phyloP scores from a whole-genome alignment of 2,797 vertebrate genomes.

The Aplochiton taeniatus region DNA sequence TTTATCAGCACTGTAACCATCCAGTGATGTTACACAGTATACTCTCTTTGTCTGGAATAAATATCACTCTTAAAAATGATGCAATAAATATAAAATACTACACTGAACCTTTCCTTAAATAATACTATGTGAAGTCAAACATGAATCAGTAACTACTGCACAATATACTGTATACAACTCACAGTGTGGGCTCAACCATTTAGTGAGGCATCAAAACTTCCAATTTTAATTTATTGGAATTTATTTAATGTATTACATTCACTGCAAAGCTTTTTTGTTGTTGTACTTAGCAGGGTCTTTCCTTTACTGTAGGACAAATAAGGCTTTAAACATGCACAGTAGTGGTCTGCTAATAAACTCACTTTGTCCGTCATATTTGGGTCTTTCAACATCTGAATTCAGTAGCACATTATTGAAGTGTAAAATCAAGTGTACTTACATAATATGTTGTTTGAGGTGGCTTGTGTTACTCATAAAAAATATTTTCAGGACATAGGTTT shows the following conservation, averaged over 20 bases:
- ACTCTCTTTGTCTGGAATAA: constrained; percentile 36
- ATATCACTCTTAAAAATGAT: constrained; percentile 27
- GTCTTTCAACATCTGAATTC: not conserved
- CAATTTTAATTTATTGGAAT: not conserved
- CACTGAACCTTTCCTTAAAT: constrained; percentile 20
- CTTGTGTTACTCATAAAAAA: not conserved
- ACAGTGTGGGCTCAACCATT: not conserved
- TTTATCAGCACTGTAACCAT: constrained; percentile 28
- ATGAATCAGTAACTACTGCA: not conserved
- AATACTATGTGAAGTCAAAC: constrained; percentile 10
- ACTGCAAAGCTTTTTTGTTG: not conserved
- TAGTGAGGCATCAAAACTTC: not conserved
- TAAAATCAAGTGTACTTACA: not conserved
- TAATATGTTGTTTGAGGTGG: not conserved
- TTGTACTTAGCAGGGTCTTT: not conserved
- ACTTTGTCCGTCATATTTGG: not conserved
- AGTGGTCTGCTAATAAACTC: not conserved
- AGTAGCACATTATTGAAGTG: not conserved
- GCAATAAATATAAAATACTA: constrained; percentile 42
- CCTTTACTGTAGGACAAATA: not conserved
- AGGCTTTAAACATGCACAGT: constrained; percentile 1
- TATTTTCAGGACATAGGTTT: not conserved
- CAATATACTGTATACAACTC: not conserved
- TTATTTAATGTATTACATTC: constrained; percentile 3
- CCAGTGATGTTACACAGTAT: constrained; percentile 33